Conservation (phyloP, 2,888 invertebrate genomes). For the Ectemnius cavifrons region DNA sequence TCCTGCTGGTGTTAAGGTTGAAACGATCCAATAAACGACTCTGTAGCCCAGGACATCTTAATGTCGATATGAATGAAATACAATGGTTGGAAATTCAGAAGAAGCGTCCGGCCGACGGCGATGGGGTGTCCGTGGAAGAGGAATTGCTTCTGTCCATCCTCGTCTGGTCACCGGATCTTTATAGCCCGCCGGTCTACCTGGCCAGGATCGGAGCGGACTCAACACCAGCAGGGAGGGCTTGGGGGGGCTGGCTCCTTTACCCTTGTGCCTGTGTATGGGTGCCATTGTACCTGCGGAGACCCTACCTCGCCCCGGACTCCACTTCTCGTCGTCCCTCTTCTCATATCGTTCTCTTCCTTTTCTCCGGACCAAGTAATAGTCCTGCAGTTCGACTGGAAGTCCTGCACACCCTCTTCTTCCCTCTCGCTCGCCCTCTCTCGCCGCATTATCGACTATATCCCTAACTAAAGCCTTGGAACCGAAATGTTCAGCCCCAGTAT, state of each 20-base stretch:
- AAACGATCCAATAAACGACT: no score
- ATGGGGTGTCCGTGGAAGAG: constrained; percentile 1
- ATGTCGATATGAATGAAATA: no score
- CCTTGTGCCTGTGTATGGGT: constrained; percentile 31
- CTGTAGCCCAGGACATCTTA: no score
- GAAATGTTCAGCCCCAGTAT: constrained; percentile 1
- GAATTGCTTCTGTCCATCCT: constrained; percentile 33
- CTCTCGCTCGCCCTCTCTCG: background rate
- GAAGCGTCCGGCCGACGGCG: no score
- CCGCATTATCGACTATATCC: constrained; percentile 6
- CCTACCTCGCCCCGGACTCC: background rate
- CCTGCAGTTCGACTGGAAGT: no score
- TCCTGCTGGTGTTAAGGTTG: no score
- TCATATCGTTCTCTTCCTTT: background rate
- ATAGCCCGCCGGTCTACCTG: constrained; percentile 39
- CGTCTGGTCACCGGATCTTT: constrained; percentile 37
- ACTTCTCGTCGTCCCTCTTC: background rate
- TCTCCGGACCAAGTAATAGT: background rate
- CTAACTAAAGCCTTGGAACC: constrained; percentile 11
- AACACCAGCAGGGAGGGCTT: constrained; percentile 9
- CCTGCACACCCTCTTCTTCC: background rate
- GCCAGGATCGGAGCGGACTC: constrained; percentile 36
- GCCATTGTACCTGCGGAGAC: constrained; percentile 30
- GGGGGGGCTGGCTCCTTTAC: constrained; percentile 30
- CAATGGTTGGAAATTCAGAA: no score